phyloP scores from a whole-genome alignment of 1,140 invertebrate species.

The Drosophila nikananu region DNA sequence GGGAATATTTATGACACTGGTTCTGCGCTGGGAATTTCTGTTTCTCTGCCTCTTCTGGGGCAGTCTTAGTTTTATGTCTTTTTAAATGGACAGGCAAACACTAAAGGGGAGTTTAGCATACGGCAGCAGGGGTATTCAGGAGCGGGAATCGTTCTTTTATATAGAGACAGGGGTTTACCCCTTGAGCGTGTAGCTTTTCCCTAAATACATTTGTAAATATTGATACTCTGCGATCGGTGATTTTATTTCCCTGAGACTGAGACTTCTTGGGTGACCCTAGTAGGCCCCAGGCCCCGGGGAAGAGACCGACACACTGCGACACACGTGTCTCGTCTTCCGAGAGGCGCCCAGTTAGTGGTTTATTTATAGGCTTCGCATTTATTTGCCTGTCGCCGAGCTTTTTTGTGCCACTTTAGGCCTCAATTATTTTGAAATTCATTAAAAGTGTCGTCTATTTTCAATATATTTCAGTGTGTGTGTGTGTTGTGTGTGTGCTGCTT shows the following conservation, averaged over 20 bases:
- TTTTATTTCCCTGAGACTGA: neutral
- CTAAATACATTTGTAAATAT: conserved; percentile 12
- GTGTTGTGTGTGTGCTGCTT: neutral
- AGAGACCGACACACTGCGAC: too few species aligned
- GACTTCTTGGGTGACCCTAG: conserved; percentile 3
- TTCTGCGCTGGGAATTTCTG: conserved; percentile 9
- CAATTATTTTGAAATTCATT: conserved; percentile 83
- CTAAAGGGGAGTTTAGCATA: conserved; percentile 47
- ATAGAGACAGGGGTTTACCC: neutral
- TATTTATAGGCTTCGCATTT: conserved; percentile 74
- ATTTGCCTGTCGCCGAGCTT: conserved; percentile 72
- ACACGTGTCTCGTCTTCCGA: conserved; percentile 1
- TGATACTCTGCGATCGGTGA: neutral
- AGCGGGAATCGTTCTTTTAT: conserved; percentile 1
- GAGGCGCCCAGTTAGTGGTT: conserved; percentile 22
- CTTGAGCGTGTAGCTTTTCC: neutral
- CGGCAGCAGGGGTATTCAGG: conserved; percentile 41
- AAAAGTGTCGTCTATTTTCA: conserved; percentile 76
- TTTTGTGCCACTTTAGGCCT: conserved; percentile 78
- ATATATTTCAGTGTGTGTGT: conserved; percentile 57
- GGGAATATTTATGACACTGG: conserved; percentile 63
- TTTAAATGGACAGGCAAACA: conserved; percentile 74
- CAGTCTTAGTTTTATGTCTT: conserved; percentile 67
- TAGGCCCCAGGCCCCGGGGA: too few species aligned
- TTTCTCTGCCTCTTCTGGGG: conserved; percentile 7